Percentiles rank a stretch among this genome's conserved stretches.
Evolutionary conservation across 2,888 invertebrate species (phyloP).

Genomic region (Leptopilina myrica): DNA sequence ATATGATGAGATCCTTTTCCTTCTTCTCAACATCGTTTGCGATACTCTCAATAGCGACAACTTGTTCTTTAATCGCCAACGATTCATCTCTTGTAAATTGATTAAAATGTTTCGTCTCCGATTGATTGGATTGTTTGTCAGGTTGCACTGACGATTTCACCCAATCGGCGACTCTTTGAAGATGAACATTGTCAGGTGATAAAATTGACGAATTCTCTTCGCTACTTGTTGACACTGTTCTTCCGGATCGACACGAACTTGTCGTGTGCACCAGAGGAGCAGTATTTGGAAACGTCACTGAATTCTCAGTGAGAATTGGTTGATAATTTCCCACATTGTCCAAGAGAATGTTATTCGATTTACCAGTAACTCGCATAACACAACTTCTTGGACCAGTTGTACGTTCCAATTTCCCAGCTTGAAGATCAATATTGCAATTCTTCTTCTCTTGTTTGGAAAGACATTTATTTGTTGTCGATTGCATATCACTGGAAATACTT

Average conservation of each 20-base stretch:
- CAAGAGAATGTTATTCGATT: constrained; percentile 87
- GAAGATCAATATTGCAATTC: constrained; percentile 50
- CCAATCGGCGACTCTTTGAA: constrained; percentile 87
- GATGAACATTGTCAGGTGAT: constrained; percentile 73
- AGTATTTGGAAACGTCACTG: constrained; percentile 64
- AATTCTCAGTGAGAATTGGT: constrained; percentile 84
- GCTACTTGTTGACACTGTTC: constrained; percentile 70
- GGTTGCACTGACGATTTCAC: constrained; percentile 78
- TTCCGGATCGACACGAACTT: constrained; percentile 61
- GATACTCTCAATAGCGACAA: neutral
- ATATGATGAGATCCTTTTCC: constrained; percentile 62
- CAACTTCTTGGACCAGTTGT: constrained; percentile 84
- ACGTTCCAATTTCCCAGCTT: constrained; percentile 58
- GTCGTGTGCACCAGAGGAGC: constrained; percentile 70
- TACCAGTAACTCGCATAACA: constrained; percentile 86
- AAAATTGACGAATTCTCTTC: constrained; percentile 67
- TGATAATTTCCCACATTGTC: constrained; percentile 87
- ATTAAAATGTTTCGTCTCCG: constrained; percentile 7
- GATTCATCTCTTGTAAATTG: neutral
- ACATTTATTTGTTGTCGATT: constrained; percentile 49
- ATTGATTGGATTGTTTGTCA: constrained; percentile 49
- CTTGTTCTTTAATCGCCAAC: neutral
- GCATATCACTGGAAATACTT: constrained; percentile 72
- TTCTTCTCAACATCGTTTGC: constrained; percentile 30
- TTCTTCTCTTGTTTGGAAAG: constrained; percentile 49